Evolutionary conservation across 2,888 invertebrate genomes (phyloP).

Genomic region (Ptychoptera albimana): DNA sequence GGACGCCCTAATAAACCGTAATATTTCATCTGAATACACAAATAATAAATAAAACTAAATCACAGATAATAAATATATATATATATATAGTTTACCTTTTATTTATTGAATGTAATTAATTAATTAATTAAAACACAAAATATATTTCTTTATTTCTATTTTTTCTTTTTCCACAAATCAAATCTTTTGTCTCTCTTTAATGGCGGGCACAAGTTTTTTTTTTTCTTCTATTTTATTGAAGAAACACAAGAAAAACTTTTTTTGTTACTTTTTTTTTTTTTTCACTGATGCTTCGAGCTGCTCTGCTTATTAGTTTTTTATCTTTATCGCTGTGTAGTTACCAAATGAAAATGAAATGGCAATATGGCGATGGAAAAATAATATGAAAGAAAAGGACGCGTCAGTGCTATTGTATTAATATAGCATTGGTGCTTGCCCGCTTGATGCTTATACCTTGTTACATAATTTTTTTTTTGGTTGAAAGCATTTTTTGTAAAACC

Average conservation of each 20-base stretch:
- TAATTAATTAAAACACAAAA: not conserved
- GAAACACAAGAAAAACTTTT: constrained; percentile 4
- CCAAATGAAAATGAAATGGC: constrained; percentile 35
- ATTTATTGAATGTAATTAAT: not conserved
- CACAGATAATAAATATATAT: not conserved
- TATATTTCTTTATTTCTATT: not conserved
- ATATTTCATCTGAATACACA: not conserved
- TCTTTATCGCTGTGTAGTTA: no score
- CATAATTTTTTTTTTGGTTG: no score
- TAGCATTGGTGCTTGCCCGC: no score
- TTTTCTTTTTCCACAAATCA: no score
- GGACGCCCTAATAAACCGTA: not conserved
- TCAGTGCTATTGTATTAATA: no score
- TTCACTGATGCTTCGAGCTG: not conserved
- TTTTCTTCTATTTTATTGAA: not conserved
- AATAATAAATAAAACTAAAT: not conserved
- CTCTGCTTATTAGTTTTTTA: not conserved
- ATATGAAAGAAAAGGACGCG: constrained; percentile 36
- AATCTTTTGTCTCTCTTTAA: constrained; percentile 38
- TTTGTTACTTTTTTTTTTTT: no score
- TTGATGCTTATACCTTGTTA: no score
- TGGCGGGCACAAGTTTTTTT: constrained; percentile 8
- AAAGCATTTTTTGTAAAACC: no score
- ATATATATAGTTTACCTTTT: not conserved
- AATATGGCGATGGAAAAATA: constrained; percentile 9